phyloP scores from a whole-genome alignment of 2,113 vertebrate species.

The Cricetomys ansorgei region DNA sequence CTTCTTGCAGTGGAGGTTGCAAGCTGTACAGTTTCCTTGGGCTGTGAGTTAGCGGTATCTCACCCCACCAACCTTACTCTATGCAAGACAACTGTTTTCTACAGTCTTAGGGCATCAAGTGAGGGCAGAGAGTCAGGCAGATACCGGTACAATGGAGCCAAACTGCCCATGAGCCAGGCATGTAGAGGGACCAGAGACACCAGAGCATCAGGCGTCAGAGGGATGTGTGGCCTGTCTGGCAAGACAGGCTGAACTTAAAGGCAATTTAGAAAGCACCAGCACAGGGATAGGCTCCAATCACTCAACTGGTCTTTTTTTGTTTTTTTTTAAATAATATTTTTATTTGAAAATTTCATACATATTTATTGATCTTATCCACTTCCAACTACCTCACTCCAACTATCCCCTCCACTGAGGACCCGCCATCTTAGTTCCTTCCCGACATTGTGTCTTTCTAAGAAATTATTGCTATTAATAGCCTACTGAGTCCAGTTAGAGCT shows the following conservation, averaged over 20 bases:
- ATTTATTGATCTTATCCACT: neutral
- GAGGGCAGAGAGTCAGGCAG: neutral
- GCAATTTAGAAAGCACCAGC: neutral
- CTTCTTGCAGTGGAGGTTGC: neutral
- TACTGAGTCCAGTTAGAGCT: neutral
- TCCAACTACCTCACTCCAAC: neutral
- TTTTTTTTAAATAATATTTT: neutral
- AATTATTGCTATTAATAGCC: too few species aligned
- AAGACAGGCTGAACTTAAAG: neutral
- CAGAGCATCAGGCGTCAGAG: too few species aligned
- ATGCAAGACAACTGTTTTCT: neutral
- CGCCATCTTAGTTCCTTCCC: too few species aligned
- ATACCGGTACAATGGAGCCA: neutral
- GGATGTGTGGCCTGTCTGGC: neutral
- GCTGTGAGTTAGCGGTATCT: neutral
- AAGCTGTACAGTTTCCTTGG: neutral
- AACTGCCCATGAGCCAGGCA: neutral
- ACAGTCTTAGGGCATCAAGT: neutral
- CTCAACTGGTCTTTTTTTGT: too few species aligned
- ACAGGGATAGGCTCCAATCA: neutral
- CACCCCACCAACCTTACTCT: accelerated
- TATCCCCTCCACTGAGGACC: neutral
- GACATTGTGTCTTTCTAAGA: too few species aligned
- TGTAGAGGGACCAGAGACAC: neutral
- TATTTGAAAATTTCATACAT: neutral